Evolutionary conservation across 2,888 invertebrate genomes (phyloP), one percentile per base, ranked within the genome.

Genomic region (Sthenelais limicola): DNA sequence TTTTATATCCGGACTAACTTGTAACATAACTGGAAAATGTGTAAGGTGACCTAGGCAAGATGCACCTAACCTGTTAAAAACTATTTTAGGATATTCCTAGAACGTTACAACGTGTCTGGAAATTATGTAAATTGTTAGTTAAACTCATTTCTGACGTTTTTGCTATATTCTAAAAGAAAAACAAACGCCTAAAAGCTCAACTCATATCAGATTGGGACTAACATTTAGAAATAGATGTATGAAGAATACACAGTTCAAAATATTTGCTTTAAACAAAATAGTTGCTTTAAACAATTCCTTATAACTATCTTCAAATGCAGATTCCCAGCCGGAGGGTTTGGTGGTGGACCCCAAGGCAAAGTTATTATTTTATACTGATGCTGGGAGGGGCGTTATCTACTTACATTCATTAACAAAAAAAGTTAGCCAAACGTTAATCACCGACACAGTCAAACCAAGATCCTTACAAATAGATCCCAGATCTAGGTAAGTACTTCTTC

Each of bases 281-380:
- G 12, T 15, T 12, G 47, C 47, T 18, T 43, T 43, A 43, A n/a
- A 43, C 12, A 43, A 43, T n/a, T 43, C 12, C 12, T 43, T 43
- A n/a, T 43, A 43, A 15, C n/a, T 43, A 43, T 51, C 47, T 7
- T 49, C 3, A 49, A 12, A 69, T 43, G 2, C 74, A 76, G 76
- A 48, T 21, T 76, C 74, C 15, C 24, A 35, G 24, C 76, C 74
- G 18, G 72, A 72, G 49, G 74, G 74, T 24, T 21, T 76, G 15
- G 76, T 74, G n/a, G 43, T 76, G n/a, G 76, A 76, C 52, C 52
- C 72, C 30, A 68, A 68, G 12, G 73, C 76, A 12, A 56, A 54
- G 26, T 51, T 76, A n/a, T 21, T 76, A 38, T 76, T 76, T 51
- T 76, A 66, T 38, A 52, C 76, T 9, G 74, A 76, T 47, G 54